Conservation (phyloP, 2,797 vertebrate species). For the Mormyrus hasselquistii region DNA sequence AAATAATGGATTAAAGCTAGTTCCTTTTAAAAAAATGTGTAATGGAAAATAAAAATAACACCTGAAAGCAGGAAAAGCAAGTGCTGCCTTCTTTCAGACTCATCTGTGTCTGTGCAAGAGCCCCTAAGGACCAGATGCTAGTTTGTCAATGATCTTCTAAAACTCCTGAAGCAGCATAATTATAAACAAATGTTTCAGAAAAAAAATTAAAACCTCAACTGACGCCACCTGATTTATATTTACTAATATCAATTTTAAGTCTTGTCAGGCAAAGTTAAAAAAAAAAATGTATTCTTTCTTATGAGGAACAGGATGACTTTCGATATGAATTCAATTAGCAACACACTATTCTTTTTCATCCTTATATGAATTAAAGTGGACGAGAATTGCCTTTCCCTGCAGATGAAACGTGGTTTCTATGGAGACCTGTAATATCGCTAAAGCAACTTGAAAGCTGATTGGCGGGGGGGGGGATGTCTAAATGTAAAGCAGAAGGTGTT, state of each 20-base stretch:
- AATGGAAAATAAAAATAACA: not conserved
- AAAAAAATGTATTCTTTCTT: not conserved
- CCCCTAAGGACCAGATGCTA: not conserved
- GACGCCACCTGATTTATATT: not conserved
- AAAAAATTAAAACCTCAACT: not conserved
- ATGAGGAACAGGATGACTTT: not conserved
- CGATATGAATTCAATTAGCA: conserved; percentile 17
- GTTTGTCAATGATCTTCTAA: not conserved
- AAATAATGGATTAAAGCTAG: not conserved
- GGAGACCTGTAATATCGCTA: conserved; percentile 29
- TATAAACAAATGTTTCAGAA: not conserved
- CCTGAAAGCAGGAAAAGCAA: not conserved
- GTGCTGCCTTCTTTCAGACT: not conserved
- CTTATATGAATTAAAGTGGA: conserved; percentile 7
- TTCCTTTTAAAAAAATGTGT: not conserved
- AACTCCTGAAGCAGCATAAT: not conserved
- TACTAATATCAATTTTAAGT: not conserved
- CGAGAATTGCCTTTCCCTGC: not conserved
- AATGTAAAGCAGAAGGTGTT: not conserved
- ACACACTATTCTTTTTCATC: conserved; percentile 19
- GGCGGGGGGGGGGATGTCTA: not conserved
- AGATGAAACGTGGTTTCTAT: conserved; percentile 31
- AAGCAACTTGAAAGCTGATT: conserved; percentile 13
- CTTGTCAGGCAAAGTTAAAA: not conserved
- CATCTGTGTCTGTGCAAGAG: not conserved